Evolutionary conservation across 2,113 vertebrate species (phyloP), one percentile per base, ranked within the genome.

Genomic region (Pterophyllum scalare): DNA sequence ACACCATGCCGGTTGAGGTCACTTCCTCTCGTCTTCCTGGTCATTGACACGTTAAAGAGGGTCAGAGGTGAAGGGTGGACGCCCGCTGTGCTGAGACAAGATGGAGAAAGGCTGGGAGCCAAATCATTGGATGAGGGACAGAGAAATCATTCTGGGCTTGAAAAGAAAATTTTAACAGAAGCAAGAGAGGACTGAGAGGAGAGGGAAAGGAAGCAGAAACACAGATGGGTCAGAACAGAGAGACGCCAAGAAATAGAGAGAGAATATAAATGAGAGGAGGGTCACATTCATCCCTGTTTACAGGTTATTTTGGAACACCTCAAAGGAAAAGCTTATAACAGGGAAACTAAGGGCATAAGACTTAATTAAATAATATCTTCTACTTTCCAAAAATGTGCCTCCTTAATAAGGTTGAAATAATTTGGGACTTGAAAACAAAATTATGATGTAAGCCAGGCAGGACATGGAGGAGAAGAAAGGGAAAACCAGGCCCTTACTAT

Each of bases 21-120:
- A 84, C 78, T 87, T 87, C 81, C 86, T 88, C 58, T 81, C 6
- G 58, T 59, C 74, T 81, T 81, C 72, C 72, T 81, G 81, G 78
- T 83, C 77, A 62, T 40, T 59, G 56, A 59, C 75, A 43, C 35
- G 3, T 52, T 72, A 52, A 58, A 40, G 33, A 59, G 22, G 54
- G 75, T 76, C 56, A 58, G 56, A 70, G 28, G 8, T 62, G 31
- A 5, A 40, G 62, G 78, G 82, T 77, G 28, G 74, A 77, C 2
- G 72, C 17, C 77, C 49, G 83, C 13, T 2, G 11, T 46, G 77
- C 56, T 70, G 43, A 3, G 11, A 46, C 15, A 1, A 10, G 31
- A 0, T 2, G 38, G 43, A 72, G 43, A 31, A 70, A 1, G 43
- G 5, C 65, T 28, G 24, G 15, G 26, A n/a, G 65, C 0, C 24